A percentile compares a stretch with the other conserved stretches of the same genome.
Conservation (phyloP, 2,888 invertebrate species). For the Cyclophora albipunctata region DNA sequence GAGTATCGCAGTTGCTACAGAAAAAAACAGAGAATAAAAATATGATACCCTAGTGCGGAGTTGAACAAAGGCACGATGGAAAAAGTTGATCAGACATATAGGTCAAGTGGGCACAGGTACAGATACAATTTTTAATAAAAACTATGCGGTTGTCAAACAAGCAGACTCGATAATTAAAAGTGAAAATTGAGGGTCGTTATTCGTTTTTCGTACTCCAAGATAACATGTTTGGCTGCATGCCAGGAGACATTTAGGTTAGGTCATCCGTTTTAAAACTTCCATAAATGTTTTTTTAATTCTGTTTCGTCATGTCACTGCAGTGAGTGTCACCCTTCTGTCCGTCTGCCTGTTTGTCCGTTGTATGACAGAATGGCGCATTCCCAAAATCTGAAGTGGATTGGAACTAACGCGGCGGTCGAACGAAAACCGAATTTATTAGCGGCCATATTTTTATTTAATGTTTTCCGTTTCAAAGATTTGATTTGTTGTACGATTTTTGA, state of each 20-base stretch:
- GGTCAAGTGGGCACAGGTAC: conserved; percentile 25
- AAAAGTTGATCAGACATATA: conserved; percentile 19
- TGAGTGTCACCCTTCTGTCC: neutral
- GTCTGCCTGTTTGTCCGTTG: no score
- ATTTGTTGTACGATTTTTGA: no score
- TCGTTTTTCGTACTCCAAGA: conserved; percentile 47
- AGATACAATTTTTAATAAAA: conserved; percentile 23
- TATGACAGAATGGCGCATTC: no score
- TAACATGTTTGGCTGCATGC: conserved; percentile 57
- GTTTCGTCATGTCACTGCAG: conserved; percentile 8
- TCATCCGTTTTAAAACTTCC: conserved; percentile 19
- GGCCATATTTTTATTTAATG: no score
- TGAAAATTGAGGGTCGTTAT: conserved; percentile 55
- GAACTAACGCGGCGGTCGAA: no score
- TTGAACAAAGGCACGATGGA: conserved; percentile 13
- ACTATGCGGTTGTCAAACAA: conserved; percentile 37
- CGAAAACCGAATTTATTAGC: no score
- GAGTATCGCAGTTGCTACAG: no score
- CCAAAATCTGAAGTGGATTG: no score
- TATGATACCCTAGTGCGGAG: no score
- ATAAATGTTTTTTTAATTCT: conserved; percentile 16
- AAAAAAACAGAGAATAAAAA: no score
- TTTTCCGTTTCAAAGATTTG: no score
- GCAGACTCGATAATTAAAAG: conserved; percentile 64
- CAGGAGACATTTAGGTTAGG: conserved; percentile 61